phyloP scores from a whole-genome alignment of 1,140 invertebrate genomes.

The Drosophila kepulauana region DNA sequence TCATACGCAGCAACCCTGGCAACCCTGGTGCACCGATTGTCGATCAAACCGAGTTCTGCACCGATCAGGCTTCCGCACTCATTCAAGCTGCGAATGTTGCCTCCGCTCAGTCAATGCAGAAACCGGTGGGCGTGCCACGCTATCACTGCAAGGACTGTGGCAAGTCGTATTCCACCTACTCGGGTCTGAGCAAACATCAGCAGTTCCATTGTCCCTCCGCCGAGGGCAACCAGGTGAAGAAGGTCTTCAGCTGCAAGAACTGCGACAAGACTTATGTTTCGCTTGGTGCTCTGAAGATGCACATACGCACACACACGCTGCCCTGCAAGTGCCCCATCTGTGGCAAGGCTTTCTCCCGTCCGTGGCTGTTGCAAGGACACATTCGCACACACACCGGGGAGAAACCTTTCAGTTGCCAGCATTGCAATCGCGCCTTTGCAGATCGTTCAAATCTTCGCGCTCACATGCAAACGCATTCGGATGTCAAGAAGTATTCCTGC shows the following conservation, averaged over 20 bases:
- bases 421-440: conserved; percentile 97
- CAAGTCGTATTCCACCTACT: conserved; percentile 98
- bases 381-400: conserved; percentile 98
- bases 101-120: conserved; percentile 78
- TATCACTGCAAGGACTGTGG: conserved; percentile 96
- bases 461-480: conserved; percentile 98
- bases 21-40: conserved; percentile 56
- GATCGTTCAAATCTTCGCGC: conserved; percentile 98
- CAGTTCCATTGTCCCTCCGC: conserved; percentile 97
- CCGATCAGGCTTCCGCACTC: conserved; percentile 74
- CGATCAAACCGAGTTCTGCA: conserved; percentile 78
- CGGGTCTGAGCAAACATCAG: conserved; percentile 97
- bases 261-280: conserved; percentile 98
- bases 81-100: conserved; percentile 77
- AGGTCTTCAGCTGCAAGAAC: conserved; percentile 97
- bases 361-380: conserved; percentile 98
- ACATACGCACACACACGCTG: conserved; percentile 98
- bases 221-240: conserved; percentile 93
- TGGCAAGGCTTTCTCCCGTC: conserved; percentile 98
- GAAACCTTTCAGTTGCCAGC: conserved; percentile 98
- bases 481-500: conserved; percentile 99
- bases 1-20: conserved; percentile 72
- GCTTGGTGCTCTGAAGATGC: conserved; percentile 98
- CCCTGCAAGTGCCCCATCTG: conserved; percentile 98
- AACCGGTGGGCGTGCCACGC: conserved; percentile 86